phyloP scores from a whole-genome alignment of 2,113 vertebrate genomes.

The Dicrurus megarhynchus region DNA sequence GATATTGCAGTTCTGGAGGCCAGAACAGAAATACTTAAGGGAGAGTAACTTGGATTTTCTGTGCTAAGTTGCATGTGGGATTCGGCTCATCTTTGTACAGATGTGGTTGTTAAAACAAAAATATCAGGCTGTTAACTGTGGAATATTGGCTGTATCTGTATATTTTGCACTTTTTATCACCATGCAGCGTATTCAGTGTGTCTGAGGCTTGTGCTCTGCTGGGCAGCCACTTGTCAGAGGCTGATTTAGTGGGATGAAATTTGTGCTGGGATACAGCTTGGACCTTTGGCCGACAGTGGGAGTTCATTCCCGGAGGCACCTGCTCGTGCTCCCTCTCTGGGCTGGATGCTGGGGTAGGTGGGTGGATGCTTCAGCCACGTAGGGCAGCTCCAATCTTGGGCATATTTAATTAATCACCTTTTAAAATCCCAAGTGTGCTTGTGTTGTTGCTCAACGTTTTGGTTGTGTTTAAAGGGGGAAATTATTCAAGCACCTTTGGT shows the following conservation, averaged over 20 bases:
- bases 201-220: not conserved
- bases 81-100: not conserved
- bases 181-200: accelerated
- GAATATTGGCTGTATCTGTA: not conserved
- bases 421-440: accelerated
- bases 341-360: not conserved
- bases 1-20: not conserved
- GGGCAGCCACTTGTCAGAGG: not conserved
- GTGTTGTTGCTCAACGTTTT: not conserved
- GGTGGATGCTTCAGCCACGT: not conserved
- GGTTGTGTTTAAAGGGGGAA: not conserved
- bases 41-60: not conserved
- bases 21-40: not conserved
- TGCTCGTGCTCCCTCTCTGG: not conserved
- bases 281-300: not conserved
- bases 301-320: not conserved
- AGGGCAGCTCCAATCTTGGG: not conserved
- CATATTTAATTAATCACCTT: not conserved
- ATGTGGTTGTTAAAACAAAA: not conserved
- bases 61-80: not conserved
- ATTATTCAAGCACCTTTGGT: not conserved
- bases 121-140: not conserved
- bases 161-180: not conserved
- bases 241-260: not conserved
- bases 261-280: not conserved